Percentiles rank a stretch among this genome's conserved stretches.
These are phyloP conservation scores for Idaea biselata DNA, from an alignment of 2,888 invertebrate species.

Conservation along the genomic window DNA sequence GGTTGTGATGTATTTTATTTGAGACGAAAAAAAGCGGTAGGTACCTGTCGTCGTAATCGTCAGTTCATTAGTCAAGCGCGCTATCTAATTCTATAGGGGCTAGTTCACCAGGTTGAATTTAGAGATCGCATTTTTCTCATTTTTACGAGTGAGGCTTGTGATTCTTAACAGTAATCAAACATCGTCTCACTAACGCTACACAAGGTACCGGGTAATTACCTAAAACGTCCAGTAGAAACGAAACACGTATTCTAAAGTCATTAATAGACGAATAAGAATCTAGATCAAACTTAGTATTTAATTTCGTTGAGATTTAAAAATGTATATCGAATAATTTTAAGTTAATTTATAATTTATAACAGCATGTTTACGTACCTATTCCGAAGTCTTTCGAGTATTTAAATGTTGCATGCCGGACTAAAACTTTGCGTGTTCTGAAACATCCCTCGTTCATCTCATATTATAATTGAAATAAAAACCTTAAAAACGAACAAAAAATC, in stretches of 20 bases:
- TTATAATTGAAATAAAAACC: slow-evolving; percentile 23
- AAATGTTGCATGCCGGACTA: slow-evolving; percentile 23
- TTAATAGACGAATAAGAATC: slow-evolving; percentile 37
- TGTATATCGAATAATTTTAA: slow-evolving; percentile 15
- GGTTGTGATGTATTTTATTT: no score
- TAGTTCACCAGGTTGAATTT: no score
- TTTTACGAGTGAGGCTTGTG: background rate
- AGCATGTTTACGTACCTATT: slow-evolving; percentile 45
- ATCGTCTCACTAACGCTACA: slow-evolving; percentile 61
- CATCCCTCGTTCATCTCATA: slow-evolving; percentile 21
- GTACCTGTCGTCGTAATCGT: no score
- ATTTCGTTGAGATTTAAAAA: slow-evolving; percentile 31
- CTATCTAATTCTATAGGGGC: no score
- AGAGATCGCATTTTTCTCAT: no score
- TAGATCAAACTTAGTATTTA: slow-evolving; percentile 36
- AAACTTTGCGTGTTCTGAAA: slow-evolving; percentile 16
- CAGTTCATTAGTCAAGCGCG: no score
- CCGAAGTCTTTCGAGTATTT: slow-evolving; percentile 4
- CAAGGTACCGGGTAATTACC: slow-evolving; percentile 61
- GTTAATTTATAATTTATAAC: slow-evolving; percentile 43
- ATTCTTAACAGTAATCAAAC: slow-evolving; percentile 43
- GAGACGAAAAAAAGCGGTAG: no score
- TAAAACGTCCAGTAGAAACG: slow-evolving; percentile 44
- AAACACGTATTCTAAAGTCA: slow-evolving; percentile 44
- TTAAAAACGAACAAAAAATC: slow-evolving; percentile 10